Base-by-base conservation (phyloP, 2,113 vertebrate species). In the Cololabis saira region DNA sequence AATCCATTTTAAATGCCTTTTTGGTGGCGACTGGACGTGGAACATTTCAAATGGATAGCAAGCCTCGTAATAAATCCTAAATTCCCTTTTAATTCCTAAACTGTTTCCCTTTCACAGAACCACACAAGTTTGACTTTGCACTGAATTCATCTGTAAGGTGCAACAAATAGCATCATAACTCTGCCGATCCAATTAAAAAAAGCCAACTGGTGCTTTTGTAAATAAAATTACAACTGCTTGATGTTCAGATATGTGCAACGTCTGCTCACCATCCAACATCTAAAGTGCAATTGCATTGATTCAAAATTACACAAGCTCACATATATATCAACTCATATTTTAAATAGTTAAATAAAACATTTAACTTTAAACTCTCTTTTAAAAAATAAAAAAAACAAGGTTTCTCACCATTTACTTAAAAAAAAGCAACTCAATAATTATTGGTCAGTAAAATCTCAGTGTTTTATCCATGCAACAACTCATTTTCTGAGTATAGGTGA, bases 151-250 rank as follows among this genome's bases (percentile, higher is more conserved):
- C 27, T 15, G 54, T 49, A 55, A 66, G 5, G 33, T 37, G 33
- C 33, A 37, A 37, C 33, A 37, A 3, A 37, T 37, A 37, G 24
- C 24, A 37, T 30, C 59, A 67, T 30, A 69, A 62, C 48, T 59
- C 63, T 67, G 42, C 33, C 7, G 15, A 52, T 54, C 33, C 24
- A 72, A 65, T 69, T 24, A 40, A 49, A 18, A 18, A 57, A 74
- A 73, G 8, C 78, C 64, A 87, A 83, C 75, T 75, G 67, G 51
- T 47, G 24, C 74, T 66, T 72, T 61, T 15, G 78, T 76, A 68
- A 79, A 65, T 68, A n/a, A n/a, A n/a, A 68, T 16, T 9, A 49
- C 53, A 64, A 62, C 3, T 59, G 45, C 16, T 56, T 62, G 57
- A 45, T 13, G 49, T 27, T 43, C 50, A 53, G 16, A 44, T 40